These are phyloP conservation scores for Itoplectis maculator DNA, from an alignment of 2,888 invertebrate genomes.

Conservation along the genomic window DNA sequence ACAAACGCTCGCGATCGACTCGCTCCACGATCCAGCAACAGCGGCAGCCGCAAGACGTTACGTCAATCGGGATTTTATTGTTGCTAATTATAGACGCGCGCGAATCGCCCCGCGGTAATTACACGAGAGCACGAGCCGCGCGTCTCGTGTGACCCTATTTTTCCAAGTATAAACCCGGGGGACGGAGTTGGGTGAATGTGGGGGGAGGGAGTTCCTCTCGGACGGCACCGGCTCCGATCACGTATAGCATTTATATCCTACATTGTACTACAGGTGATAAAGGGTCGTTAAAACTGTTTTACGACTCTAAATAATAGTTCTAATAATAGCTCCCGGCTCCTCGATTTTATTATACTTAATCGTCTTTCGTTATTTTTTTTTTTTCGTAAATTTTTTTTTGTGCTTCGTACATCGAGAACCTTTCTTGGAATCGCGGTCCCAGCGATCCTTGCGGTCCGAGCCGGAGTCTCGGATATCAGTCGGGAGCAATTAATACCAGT, in stretches of 20 bases:
- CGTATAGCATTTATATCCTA: constrained; percentile 37
- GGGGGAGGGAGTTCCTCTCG: too few relatives aligned
- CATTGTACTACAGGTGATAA: constrained; percentile 65
- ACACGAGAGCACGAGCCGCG: constrained; percentile 5
- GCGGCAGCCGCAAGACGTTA: constrained; percentile 18
- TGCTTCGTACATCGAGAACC: constrained; percentile 6
- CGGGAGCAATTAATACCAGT: constrained; percentile 45
- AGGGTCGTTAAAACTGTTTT: constrained; percentile 60
- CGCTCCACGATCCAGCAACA: constrained; percentile 11
- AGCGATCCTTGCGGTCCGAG: neutral
- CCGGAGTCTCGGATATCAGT: constrained; percentile 16
- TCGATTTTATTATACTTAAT: constrained; percentile 24
- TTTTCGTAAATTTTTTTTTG: constrained; percentile 32
- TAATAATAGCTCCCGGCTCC: constrained; percentile 50
- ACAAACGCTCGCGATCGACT: neutral
- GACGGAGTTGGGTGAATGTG: too few relatives aligned
- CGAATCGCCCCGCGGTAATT: constrained; percentile 20
- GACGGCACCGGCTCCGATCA: neutral
- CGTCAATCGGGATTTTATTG: constrained; percentile 28
- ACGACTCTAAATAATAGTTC: constrained; percentile 67
- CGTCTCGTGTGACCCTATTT: constrained; percentile 12
- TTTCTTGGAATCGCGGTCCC: constrained; percentile 15
- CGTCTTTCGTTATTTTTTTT: neutral
- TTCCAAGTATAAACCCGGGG: neutral
- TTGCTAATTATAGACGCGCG: constrained; percentile 22